phyloP scores from a whole-genome alignment of 2,888 invertebrate species.

The Linhomoeus sp. region DNA sequence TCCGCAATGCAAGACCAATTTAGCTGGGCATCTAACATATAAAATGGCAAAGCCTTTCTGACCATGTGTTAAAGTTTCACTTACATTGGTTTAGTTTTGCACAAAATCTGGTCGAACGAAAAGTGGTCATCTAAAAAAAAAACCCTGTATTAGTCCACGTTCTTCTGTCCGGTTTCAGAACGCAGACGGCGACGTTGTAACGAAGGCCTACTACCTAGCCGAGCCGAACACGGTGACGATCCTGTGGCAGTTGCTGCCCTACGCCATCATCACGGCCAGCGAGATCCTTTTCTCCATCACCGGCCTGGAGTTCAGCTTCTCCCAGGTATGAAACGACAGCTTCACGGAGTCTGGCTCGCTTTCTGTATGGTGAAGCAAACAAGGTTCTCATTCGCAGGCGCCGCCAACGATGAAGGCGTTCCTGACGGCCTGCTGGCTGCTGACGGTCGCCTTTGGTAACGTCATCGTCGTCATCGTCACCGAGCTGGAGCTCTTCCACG shows the following conservation, averaged over 20 bases:
- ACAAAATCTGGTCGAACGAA: no score
- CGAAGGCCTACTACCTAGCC: no score
- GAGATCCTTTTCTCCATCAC: conserved; percentile 35
- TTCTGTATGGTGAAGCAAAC: neutral
- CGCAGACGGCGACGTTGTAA: no score
- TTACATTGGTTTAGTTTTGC: no score
- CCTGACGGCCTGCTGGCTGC: conserved; percentile 67
- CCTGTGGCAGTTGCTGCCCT: conserved; percentile 33
- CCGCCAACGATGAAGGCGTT: conserved; percentile 84
- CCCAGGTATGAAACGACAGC: conserved; percentile 10
- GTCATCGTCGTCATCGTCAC: conserved; percentile 65
- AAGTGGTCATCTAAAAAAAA: no score
- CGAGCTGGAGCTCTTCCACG: neutral
- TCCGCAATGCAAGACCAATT: no score
- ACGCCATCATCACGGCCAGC: conserved; percentile 32
- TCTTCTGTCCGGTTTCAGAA: no score
- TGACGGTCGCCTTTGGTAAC: conserved; percentile 82
- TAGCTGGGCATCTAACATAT: no score
- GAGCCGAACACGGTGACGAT: conserved; percentile 24
- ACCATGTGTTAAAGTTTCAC: no score
- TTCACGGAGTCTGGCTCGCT: neutral
- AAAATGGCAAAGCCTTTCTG: no score
- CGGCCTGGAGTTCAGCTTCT: conserved; percentile 30
- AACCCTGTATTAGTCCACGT: no score
- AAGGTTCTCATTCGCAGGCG: conserved; percentile 35